Evolutionary conservation across 2,797 vertebrate species (phyloP).

Genomic region (Lagothrix lagotricha): DNA sequence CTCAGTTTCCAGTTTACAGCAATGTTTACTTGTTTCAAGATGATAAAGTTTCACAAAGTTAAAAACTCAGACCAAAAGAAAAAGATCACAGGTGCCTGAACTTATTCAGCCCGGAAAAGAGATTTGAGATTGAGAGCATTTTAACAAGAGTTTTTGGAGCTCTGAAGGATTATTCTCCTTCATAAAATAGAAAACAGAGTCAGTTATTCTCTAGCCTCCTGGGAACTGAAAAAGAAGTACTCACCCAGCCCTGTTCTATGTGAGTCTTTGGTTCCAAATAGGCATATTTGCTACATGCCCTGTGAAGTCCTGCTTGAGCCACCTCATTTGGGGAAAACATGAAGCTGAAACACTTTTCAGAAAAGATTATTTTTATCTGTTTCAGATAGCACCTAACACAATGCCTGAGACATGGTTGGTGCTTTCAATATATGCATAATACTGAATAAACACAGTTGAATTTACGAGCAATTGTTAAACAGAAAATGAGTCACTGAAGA

Average conservation of each 20-base stretch:
- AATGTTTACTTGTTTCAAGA: slow-evolving; percentile 50
- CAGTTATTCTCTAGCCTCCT: background rate
- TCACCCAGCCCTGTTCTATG: background rate
- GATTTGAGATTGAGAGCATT: slow-evolving; percentile 47
- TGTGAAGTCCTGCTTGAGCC: background rate
- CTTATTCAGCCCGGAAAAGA: slow-evolving; percentile 39
- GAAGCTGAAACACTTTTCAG: slow-evolving; percentile 14
- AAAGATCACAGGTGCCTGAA: slow-evolving; percentile 24
- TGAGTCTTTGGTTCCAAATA: slow-evolving; percentile 35
- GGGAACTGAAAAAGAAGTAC: background rate
- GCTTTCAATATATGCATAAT: background rate
- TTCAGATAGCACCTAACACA: background rate
- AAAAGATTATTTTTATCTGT: background rate
- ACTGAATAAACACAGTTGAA: slow-evolving; percentile 20
- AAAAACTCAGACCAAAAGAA: slow-evolving; percentile 38
- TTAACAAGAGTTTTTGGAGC: slow-evolving; percentile 40
- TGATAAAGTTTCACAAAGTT: background rate
- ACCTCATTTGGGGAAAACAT: background rate
- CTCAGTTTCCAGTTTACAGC: slow-evolving; percentile 7
- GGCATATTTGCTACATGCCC: background rate
- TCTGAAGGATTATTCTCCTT: slow-evolving; percentile 42
- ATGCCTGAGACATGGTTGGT: background rate
- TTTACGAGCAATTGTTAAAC: slow-evolving; percentile 31
- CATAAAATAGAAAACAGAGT: slow-evolving; percentile 38
- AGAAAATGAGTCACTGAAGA: background rate